Conservation (phyloP, 2,113 vertebrate species). For the Poeciliopsis turrubarensis region DNA sequence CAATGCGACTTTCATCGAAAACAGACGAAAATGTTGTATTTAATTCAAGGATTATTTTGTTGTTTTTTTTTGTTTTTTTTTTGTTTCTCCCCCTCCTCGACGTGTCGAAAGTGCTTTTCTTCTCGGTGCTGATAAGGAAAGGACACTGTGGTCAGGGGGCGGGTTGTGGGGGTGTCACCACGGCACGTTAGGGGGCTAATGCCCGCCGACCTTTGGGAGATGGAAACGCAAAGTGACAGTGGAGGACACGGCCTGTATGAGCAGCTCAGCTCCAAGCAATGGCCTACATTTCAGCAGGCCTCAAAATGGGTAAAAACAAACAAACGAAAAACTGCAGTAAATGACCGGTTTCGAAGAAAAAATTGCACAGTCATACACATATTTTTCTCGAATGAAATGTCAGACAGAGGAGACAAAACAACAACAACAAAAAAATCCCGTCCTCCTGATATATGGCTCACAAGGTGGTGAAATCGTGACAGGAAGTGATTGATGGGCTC, state of each 20-base stretch:
- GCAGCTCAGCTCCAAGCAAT: neutral
- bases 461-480: neutral
- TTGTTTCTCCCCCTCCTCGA: neutral
- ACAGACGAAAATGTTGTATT: neutral
- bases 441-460: neutral
- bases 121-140: conserved; percentile 7
- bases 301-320: neutral
- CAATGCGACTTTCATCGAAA: neutral
- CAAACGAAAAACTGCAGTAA: neutral
- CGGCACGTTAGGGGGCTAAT: conserved; percentile 69
- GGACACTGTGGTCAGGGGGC: conserved; percentile 41
- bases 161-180: conserved; percentile 39
- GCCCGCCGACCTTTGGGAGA: conserved; percentile 78
- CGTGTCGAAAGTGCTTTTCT: conserved; percentile 37
- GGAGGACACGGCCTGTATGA: conserved; percentile 27
- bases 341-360: neutral
- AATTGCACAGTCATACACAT: neutral
- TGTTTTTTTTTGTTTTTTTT: too few relatives aligned
- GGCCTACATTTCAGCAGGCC: conserved; percentile 41
- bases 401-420: too few relatives aligned
- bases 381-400: neutral
- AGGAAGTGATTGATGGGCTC: neutral
- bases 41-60: too few relatives aligned
- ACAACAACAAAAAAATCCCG: too few relatives aligned
- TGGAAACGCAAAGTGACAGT: conserved; percentile 73